phyloP scores from a whole-genome alignment of 2,888 invertebrate genomes.

The Saturnia japonica region DNA sequence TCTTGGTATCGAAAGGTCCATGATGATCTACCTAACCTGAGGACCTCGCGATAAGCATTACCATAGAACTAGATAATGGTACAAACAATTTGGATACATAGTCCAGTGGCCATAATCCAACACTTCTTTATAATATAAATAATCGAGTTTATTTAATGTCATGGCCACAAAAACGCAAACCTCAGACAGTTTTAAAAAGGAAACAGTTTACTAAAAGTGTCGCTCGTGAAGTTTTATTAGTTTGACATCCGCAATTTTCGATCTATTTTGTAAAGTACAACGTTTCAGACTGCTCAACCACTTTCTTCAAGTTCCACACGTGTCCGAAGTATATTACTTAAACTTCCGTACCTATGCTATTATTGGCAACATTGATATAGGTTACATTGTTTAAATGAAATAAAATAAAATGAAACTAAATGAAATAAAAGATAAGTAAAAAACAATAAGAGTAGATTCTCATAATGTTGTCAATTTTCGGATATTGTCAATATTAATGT shows the following conservation, averaged over 20 bases:
- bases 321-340: constrained; percentile 29
- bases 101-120: too few species aligned
- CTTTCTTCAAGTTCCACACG: constrained; percentile 29
- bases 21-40: too few species aligned
- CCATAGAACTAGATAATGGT: too few species aligned
- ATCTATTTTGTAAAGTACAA: constrained; percentile 22
- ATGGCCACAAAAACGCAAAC: background rate
- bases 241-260: constrained; percentile 10
- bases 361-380: constrained; percentile 40
- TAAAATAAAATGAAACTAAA: background rate
- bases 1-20: too few species aligned
- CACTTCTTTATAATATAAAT: too few species aligned
- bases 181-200: background rate
- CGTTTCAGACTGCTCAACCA: constrained; percentile 30
- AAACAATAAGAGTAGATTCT: background rate
- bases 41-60: too few species aligned
- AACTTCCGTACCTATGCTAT: constrained; percentile 61
- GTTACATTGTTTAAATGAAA: constrained; percentile 20
- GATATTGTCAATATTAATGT: background rate
- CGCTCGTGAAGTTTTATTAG: background rate
- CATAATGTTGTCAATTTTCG: background rate
- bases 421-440: background rate
- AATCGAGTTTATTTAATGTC: background rate
- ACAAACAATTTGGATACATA: too few species aligned
- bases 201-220: background rate